A percentile compares a stretch with the other conserved stretches of the same genome.
Conservation (phyloP, 2,888 invertebrate genomes). For the Dione juno region DNA sequence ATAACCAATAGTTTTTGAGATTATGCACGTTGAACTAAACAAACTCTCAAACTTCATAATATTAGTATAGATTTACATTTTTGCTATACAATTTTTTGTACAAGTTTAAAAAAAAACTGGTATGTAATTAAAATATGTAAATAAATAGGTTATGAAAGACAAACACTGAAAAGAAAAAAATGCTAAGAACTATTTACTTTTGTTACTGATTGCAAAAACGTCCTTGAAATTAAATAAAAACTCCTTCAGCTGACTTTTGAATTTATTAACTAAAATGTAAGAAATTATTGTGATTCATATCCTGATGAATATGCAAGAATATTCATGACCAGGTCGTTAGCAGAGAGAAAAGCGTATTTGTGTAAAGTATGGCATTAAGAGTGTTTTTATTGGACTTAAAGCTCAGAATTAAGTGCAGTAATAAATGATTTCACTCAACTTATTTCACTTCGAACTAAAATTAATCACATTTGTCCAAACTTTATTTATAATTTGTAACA, state of each 20-base stretch:
- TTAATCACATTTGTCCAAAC: too few species aligned
- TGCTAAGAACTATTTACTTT: slow-evolving; percentile 4
- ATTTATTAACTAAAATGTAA: slow-evolving; percentile 66
- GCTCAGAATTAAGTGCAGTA: slow-evolving; percentile 23
- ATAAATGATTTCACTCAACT: too few species aligned
- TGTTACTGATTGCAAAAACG: slow-evolving; percentile 11
- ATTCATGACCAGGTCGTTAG: slow-evolving; percentile 77
- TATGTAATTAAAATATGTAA: background rate
- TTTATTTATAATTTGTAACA: too few species aligned
- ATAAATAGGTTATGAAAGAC: too few species aligned
- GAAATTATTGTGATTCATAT: slow-evolving; percentile 76
- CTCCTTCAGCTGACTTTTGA: slow-evolving; percentile 27
- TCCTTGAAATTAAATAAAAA: slow-evolving; percentile 27
- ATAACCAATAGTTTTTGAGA: too few species aligned
- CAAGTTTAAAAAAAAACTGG: too few species aligned
- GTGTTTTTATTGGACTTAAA: slow-evolving; percentile 41
- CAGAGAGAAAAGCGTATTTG: slow-evolving; percentile 63
- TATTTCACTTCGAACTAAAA: too few species aligned
- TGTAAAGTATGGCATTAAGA: slow-evolving; percentile 58
- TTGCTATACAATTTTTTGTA: too few species aligned
- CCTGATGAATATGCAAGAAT: slow-evolving; percentile 78
- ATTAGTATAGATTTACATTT: too few species aligned
- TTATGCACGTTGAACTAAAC: too few species aligned
- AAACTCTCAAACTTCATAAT: too few species aligned
- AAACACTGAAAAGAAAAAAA: background rate